These are phyloP conservation scores for Mobula birostris DNA, from an alignment of 2,113 vertebrate genomes.

Conservation along the genomic window DNA sequence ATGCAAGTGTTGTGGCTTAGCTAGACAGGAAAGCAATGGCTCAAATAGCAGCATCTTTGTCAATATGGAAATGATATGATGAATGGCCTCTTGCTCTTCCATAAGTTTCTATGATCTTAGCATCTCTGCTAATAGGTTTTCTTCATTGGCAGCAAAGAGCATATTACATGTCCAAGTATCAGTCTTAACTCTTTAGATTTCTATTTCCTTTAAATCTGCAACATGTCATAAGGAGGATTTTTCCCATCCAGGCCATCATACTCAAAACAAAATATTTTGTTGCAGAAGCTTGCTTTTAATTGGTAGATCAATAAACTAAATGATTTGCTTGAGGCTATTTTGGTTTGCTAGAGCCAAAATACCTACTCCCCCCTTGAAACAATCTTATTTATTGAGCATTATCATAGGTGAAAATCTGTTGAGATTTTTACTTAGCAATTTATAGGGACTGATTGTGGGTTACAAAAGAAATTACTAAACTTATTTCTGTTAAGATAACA, in stretches of 20 bases:
- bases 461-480: not conserved
- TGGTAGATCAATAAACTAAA: not conserved
- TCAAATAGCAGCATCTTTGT: too few species aligned
- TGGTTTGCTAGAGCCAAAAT: not conserved
- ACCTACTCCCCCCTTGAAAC: not conserved
- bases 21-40: too few species aligned
- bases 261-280: not conserved
- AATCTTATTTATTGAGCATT: not conserved
- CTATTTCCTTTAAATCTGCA: too few species aligned
- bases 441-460: not conserved
- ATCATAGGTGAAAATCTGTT: not conserved
- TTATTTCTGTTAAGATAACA: too few species aligned
- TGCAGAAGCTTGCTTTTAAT: not conserved
- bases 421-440: not conserved
- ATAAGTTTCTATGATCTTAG: not conserved
- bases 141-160: not conserved
- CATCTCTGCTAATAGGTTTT: not conserved
- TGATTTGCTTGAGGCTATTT: not conserved
- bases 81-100: too few species aligned
- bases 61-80: too few species aligned
- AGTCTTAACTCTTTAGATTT: not conserved
- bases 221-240: not conserved
- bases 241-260: not conserved
- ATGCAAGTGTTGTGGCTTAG: too few species aligned
- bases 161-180: not conserved